A percentile compares a stretch with the other conserved stretches of the same genome.
Conservation (phyloP, 2,888 invertebrate genomes). For the Brachyopa scutellaris region DNA sequence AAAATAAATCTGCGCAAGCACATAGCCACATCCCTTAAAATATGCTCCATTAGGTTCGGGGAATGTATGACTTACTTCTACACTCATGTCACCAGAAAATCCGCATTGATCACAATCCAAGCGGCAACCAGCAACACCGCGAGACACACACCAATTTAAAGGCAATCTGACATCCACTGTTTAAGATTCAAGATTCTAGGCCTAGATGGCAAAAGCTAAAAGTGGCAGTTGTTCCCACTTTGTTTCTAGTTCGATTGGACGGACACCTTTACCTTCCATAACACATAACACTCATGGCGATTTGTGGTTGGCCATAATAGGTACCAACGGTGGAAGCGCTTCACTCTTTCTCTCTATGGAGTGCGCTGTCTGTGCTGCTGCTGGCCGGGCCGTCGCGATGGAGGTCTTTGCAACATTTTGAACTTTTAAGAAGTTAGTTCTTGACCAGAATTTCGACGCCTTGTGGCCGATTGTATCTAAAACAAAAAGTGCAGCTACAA, state of each 20-base stretch:
- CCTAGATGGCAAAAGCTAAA: constrained; percentile 29
- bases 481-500: constrained; percentile 5
- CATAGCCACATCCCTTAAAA: neutral
- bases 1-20: too few relatives aligned
- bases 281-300: constrained; percentile 19
- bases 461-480: constrained; percentile 62
- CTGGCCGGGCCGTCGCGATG: constrained; percentile 24
- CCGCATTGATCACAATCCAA: constrained; percentile 32
- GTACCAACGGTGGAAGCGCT: constrained; percentile 52
- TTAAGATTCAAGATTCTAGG: constrained; percentile 35
- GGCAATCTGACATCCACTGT: neutral
- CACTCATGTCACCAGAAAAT: constrained; percentile 12
- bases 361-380: neutral
- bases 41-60: neutral
- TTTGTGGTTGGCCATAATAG: constrained; percentile 31
- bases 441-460: constrained; percentile 74
- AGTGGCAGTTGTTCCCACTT: constrained; percentile 10
- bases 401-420: constrained; percentile 70
- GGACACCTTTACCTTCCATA: constrained; percentile 51
- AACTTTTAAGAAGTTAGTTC: constrained; percentile 73
- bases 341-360: constrained; percentile 16
- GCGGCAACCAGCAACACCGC: neutral
- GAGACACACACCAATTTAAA: too few relatives aligned
- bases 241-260: constrained; percentile 39
- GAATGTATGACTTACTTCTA: too few relatives aligned